Base-by-base conservation (phyloP, 1,140 invertebrate species). In the Zaprionus camerounensis region DNA sequence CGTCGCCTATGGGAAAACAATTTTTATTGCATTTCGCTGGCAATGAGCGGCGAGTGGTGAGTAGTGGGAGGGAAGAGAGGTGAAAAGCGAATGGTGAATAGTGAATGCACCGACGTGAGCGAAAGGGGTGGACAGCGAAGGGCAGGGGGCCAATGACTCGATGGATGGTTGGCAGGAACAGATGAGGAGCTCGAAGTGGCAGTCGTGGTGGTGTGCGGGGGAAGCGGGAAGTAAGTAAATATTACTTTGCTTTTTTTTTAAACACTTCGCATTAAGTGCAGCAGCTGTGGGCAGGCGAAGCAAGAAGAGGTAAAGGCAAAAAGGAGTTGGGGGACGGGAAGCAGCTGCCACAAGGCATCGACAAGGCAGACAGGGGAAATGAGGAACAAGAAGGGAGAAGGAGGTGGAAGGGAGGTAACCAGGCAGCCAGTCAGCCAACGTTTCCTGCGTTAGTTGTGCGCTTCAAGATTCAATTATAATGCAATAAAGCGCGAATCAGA, bases 381-480 rank as follows among this genome's bases (percentile, higher is more conserved):
- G 41, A 17, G n/a, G 51, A 34, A 58, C 41, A 69, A 56, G 79
- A 44, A 2, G 6, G 31, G 12, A 34, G 64, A 3, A 26, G 1
- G 26, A 46, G 61, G 12, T 24, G 53, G 31, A 6, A 41, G 72
- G 34, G 56, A 61, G 71, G 71, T 65, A 78, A 17, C n/a, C 41
- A 72, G 61, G 80, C 77, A 69, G 76, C 51, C 81, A 83, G 81
- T 85, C 85, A 91, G 81, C 56, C 85, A 90, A 66, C 81, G 82
- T 90, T 90, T 88, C 81, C 85, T 85, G 84, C 84, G 81, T 88
- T 90, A 84, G 78, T 84, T 90, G 85, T 85, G 85, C 85, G 85
- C 84, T 91, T 80, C 82, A 90, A 90, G 85, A 90, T 90, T 90
- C 85, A 90, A 90, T 90, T 90, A 90, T 90, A 90, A 90, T 90